Evolutionary conservation across 2,888 invertebrate genomes (phyloP), one percentile per base, ranked within the genome.

Genomic region (Xylota sylvarum): DNA sequence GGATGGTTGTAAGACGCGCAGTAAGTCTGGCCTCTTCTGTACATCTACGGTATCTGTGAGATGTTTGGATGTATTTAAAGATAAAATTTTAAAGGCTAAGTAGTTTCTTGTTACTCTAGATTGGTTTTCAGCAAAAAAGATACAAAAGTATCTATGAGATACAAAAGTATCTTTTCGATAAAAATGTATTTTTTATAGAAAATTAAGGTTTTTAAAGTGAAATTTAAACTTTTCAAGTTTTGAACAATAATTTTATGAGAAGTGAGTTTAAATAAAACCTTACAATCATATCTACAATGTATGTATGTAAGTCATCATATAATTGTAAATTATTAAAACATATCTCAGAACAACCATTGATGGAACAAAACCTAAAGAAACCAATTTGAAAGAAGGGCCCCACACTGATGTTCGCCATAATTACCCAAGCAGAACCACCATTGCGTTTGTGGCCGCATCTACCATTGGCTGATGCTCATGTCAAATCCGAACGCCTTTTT

Each of bases 351-450:
- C 23, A 50, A 50, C 9, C 46, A 17, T 64, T 5, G 9, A 37
- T 23, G 48, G 19, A 23, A 40, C 40, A 52, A 32, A 17, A 58
- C 2, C 14, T 6, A 32, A 76, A 46, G 35, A 62, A 37, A 77
- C 43, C 32, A 83, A 67, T 23, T 60, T 19, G 10, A 23, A 6
- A 19, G 19, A 65, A 83, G 88, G 85, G 80, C 83, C 64, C 62
- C 72, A 56, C 83, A 78, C 88, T 92, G 92, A 92, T 90, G 92
- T 90, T 90, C 92, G 92, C 92, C 92, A 92, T 92, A 92, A 92
- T 91, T 91, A 91, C 90, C 90, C 90, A 91, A 91, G 90, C 90
- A 88, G 89, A 90, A 90, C 91, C 92, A 91, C 92, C 92, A 92
- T 92, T 92, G 91, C 87, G n/a, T 79, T 87, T 87, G 77, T n/a